Conservation (phyloP, 2,797 vertebrate species). For the Chelidonichthys spinosus region DNA sequence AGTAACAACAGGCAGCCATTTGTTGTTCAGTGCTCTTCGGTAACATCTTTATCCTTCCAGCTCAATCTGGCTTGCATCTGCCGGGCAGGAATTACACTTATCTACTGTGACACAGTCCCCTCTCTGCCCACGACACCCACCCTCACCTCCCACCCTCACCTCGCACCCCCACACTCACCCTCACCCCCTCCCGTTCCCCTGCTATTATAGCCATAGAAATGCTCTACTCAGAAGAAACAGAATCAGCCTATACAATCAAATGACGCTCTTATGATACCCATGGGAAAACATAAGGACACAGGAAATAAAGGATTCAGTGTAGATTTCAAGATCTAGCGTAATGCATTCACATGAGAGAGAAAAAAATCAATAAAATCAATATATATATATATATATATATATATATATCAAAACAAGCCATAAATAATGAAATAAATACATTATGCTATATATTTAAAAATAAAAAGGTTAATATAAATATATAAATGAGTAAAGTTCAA, state of each 20-base stretch:
- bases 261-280: not conserved
- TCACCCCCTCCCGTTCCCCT: not conserved
- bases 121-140: not conserved
- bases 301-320: not conserved
- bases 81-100: conserved; percentile 77
- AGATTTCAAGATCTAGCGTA: not conserved
- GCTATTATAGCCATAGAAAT: conserved; percentile 15
- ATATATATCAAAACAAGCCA: too few species aligned
- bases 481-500: too few species aligned
- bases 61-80: conserved; percentile 80
- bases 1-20: conserved; percentile 48
- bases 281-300: not conserved
- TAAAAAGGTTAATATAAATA: too few species aligned
- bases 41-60: conserved; percentile 81
- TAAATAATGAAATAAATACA: too few species aligned
- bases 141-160: not conserved
- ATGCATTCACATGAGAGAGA: not conserved
- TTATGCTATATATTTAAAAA: too few species aligned
- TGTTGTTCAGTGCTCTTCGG: conserved; percentile 71
- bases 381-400: too few species aligned
- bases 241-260: not conserved
- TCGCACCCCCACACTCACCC: not conserved
- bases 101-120: conserved; percentile 56
- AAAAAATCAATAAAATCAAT: too few species aligned
- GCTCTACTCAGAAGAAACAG: not conserved